Conservation (phyloP, 2,888 invertebrate genomes). For the Nymphalis c-album region DNA sequence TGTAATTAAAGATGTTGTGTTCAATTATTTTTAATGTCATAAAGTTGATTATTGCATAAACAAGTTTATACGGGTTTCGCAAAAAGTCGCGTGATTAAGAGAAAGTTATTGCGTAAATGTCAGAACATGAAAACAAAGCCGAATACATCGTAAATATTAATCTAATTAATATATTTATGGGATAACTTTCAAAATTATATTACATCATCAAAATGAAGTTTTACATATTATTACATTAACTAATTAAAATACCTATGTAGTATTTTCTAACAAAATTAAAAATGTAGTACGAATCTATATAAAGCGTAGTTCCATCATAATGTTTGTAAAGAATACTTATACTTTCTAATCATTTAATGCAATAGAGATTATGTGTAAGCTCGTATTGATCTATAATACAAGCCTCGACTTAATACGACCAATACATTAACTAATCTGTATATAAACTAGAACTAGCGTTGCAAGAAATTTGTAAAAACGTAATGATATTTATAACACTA, state of each 20-base stretch:
- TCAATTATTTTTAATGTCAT: slow-evolving; percentile 1
- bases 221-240: too few species aligned
- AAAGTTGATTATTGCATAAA: slow-evolving; percentile 16
- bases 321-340: too few species aligned
- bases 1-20: not conserved
- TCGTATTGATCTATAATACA: slow-evolving; percentile 21
- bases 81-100: slow-evolving; percentile 26
- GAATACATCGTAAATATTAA: not conserved
- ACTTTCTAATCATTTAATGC: not conserved
- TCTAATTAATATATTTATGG: not conserved
- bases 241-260: too few species aligned
- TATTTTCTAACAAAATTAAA: too few species aligned
- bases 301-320: too few species aligned
- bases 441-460: not conserved
- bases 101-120: slow-evolving; percentile 30
- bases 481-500: not conserved
- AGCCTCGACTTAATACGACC: not conserved
- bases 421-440: slow-evolving; percentile 20
- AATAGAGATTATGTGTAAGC: slow-evolving; percentile 15
- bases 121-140: not conserved
- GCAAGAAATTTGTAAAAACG: not conserved
- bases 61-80: slow-evolving; percentile 24
- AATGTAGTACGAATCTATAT: too few species aligned
- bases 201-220: too few species aligned
- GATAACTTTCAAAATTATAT: not conserved